Base-by-base conservation (phyloP, 2,113 vertebrate species). In the Centropus unirufus region DNA sequence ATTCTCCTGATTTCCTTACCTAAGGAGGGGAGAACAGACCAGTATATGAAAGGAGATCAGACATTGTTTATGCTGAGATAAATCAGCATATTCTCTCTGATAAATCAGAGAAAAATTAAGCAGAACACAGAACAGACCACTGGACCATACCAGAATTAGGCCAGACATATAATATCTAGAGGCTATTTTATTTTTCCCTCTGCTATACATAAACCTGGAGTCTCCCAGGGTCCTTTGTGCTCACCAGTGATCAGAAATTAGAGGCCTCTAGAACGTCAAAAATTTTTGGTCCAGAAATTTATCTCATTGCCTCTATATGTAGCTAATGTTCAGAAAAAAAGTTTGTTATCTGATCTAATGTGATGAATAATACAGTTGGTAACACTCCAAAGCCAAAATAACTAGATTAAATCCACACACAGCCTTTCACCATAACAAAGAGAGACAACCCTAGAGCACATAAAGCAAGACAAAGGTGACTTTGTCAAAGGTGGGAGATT, bases 21-120 rank as follows among this genome's bases (percentile, higher is more conserved):
- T n/a, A 55, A 61, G 40, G 26, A 83, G 62, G 8, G 12, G 19
- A 26, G 4, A 61, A 6, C 51, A 85, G 36, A 64, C 52, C 8
- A 2, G 1, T 30, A 44, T 10, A 42, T 72, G 64, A 95, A 32
- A 59, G 34, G 52, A 94, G 85, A 88, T 95, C 90, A 93, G 94
- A 95, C 58, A 68, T 44, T 90, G 80, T 94, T 96, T 96, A 94
- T 79, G 81, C 40, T 76, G 83, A 68, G 22, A 44, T 82, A 95
- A 96, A 89, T 92, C 88, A 96, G 36, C 36, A 36, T 36, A 36
- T 36, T 7, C 36, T 36, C 36, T 36, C 36, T 36, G 24, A 44
- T 82, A 95, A 96, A 89, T 92, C 88, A 96, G 83, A 68, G 24
- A 44, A 76, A 95, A 96, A 89, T 92, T 86, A 96, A 83, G 94